Conservation (phyloP, 2,797 vertebrate genomes). For the Urocyon cinereoargenteus region DNA sequence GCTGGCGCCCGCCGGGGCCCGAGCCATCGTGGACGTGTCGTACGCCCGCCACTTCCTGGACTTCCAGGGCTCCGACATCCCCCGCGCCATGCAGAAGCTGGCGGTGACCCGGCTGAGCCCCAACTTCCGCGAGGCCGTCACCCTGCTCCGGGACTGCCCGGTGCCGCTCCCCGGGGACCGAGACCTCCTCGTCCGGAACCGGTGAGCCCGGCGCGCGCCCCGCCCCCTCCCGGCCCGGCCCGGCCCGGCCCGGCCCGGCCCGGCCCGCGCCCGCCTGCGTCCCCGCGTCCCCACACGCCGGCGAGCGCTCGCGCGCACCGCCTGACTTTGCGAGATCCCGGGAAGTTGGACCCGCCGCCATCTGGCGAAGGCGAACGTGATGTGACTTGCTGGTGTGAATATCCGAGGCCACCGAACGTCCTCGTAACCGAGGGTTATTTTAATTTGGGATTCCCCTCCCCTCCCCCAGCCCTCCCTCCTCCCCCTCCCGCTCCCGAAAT, state of each 20-base stretch:
- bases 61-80: conserved; percentile 94
- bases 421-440: conserved; percentile 79
- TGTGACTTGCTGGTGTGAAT: conserved; percentile 77
- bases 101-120: conserved; percentile 93
- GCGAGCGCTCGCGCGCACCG: conserved; percentile 19
- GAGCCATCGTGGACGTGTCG: conserved; percentile 94
- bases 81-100: conserved; percentile 94
- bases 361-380: conserved; percentile 87
- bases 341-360: conserved; percentile 87
- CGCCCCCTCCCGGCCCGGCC: neutral
- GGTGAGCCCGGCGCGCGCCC: conserved; percentile 90
- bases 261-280: conserved; percentile 49
- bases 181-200: conserved; percentile 95
- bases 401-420: conserved; percentile 76
- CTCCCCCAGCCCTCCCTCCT: conserved; percentile 74
- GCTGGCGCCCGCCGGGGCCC: conserved; percentile 72
- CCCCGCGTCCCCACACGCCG: conserved; percentile 54
- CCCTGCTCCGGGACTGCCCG: conserved; percentile 87
- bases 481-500: conserved; percentile 78
- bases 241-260: neutral
- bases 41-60: conserved; percentile 97
- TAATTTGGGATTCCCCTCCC: conserved; percentile 82
- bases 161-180: conserved; percentile 94
- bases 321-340: conserved; percentile 74
- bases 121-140: conserved; percentile 93